Evolutionary conservation across 2,888 invertebrate species (phyloP), one percentile per base, ranked within the genome.

Genomic region (Lithophane ornitopus): DNA sequence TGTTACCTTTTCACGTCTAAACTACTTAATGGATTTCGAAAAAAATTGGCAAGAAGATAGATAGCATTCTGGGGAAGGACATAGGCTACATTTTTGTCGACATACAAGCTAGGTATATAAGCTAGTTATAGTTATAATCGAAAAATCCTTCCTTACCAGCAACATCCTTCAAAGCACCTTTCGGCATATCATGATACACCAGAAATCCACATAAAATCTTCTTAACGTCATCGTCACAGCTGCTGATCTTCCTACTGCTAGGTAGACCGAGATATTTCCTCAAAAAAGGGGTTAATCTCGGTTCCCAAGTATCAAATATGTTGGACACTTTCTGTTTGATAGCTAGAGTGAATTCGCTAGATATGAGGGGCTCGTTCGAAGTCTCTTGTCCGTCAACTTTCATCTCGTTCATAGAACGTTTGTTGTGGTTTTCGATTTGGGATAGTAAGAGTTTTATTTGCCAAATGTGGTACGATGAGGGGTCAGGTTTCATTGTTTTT

Each of bases 381-480:
- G 74, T 22, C 12, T 94, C 94, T 9, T 91, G 91, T 0, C 92
- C 94, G 87, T 95, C 96, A 0, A 95, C 82, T 7, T 89, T 90
- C 94, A 94, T 95, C 56, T 94, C 94, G 79, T 86, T 86, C 44
- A 90, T 85, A 0, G 88, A 54, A 6, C 88, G 89, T 11, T 80
- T 86, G 88, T 92, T 91, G 92, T 95, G 90, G 84, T 93, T 91
- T 85, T 96, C 92, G 11, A 97, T 95, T 85, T 97, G 97, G 0
- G 97, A 96, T 3, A 97, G 97, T 8, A 97, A 95, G 0, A 98
- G 95, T 91, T 98, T 98, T 65, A 98, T 97, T 92, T 98, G 98
- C 98, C 98, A 98, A 34, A 98, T 95, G 88, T 98, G 97, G 88
- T 97, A 94, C 0, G 97, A 93, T 6, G 94, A 97, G 0, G 97